Evolutionary conservation across 2,113 vertebrate genomes (phyloP).

Genomic region (Catagonus wagneri): DNA sequence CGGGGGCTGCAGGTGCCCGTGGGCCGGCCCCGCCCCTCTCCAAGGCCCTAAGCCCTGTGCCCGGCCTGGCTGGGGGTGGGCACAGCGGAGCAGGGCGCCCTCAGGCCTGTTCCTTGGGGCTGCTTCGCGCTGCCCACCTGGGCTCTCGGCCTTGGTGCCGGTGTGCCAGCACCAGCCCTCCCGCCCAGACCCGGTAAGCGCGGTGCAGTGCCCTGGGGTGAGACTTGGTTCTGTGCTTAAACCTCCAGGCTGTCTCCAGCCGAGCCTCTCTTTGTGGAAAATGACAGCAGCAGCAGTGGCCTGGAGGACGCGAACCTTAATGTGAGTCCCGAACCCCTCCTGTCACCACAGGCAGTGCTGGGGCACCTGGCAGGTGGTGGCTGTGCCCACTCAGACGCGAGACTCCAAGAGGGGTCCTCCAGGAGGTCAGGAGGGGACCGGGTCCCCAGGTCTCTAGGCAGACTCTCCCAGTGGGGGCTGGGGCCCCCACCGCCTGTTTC

Average conservation of each 20-base stretch:
- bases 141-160: not conserved
- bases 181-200: rapidly evolving
- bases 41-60: not conserved
- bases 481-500: no score
- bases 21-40: not conserved
- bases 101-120: not conserved
- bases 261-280: conserved; percentile 58
- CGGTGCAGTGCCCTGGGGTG: not conserved
- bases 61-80: no score
- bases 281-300: conserved; percentile 66
- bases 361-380: no score
- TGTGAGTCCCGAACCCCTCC: conserved; percentile 57
- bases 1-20: not conserved
- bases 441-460: no score
- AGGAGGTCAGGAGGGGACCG: no score
- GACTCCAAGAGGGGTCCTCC: no score
- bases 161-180: rapidly evolving
- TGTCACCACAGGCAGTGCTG: rapidly evolving
- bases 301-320: conserved; percentile 64
- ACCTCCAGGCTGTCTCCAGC: conserved; percentile 33
- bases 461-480: no score
- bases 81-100: no score
- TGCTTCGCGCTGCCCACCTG: not conserved
- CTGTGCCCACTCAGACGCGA: no score
- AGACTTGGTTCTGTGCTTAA: conserved; percentile 1